A percentile compares a stretch with the other conserved stretches of the same genome.
Conservation (phyloP, 92 coral and sea anemone genomes). For the Heteractis magnifica region DNA sequence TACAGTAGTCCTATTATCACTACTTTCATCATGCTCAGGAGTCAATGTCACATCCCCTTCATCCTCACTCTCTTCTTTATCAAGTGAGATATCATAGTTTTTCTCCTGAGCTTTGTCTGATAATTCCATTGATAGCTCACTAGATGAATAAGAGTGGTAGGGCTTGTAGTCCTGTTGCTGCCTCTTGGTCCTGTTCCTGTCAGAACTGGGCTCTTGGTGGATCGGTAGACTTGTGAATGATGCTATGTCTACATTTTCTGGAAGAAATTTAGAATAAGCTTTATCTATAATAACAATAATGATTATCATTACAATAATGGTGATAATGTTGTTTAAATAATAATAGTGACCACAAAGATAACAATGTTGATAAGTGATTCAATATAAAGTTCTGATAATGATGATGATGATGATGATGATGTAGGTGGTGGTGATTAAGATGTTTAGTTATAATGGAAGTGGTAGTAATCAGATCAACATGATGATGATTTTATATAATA, state of each 20-base stretch:
- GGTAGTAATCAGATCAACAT: not conserved
- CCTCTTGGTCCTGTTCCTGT: slow-evolving; percentile 7
- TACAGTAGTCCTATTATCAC: slow-evolving; percentile 12
- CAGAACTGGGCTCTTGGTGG: slow-evolving; percentile 7
- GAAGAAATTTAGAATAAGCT: not conserved
- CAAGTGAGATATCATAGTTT: not conserved
- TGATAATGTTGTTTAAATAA: not conserved
- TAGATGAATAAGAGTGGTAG: slow-evolving; percentile 11
- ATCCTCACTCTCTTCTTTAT: slow-evolving; percentile 15
- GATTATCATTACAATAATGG: not conserved
- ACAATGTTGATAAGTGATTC: not conserved
- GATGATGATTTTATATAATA: not conserved
- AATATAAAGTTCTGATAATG: not conserved
- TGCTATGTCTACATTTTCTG: slow-evolving; percentile 82
- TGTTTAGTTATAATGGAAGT: too few species aligned
- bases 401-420: not conserved
- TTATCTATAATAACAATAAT: not conserved
- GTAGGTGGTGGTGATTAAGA: too few species aligned
- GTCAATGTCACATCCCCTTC: slow-evolving; percentile 24
- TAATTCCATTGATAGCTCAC: not conserved
- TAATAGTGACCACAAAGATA: not conserved
- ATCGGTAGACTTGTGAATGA: slow-evolving; percentile 74
- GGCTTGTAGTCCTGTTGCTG: slow-evolving; percentile 9
- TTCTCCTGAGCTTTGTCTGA: slow-evolving; percentile 3
- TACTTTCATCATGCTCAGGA: slow-evolving; percentile 15